Evolutionary conservation across 2,113 vertebrate species (phyloP).

Genomic region (Calidris pygmaea): DNA sequence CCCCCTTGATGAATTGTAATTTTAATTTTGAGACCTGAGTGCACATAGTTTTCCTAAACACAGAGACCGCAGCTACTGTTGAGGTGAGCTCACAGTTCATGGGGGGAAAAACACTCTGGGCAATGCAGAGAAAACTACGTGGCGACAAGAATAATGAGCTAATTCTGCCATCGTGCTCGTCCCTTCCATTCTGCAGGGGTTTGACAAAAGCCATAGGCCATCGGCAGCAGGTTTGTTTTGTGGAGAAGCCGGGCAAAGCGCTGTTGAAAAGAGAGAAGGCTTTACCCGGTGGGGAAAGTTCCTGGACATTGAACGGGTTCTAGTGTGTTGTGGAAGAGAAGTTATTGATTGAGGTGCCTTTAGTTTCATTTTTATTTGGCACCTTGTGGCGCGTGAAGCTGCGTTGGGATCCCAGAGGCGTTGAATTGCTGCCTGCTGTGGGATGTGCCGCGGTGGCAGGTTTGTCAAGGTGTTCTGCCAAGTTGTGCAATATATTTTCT

Average conservation of each 20-base stretch:
- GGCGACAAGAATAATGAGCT: background rate
- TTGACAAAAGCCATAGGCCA: background rate
- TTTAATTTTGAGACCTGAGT: background rate
- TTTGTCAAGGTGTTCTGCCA: background rate
- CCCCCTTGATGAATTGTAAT: background rate
- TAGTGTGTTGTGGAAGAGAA: background rate
- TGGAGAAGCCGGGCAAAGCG: background rate
- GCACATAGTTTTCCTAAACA: background rate
- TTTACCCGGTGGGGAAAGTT: background rate
- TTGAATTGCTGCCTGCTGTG: background rate
- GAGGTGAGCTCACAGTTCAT: background rate
- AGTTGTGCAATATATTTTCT: background rate
- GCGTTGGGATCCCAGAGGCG: background rate
- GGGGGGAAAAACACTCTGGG: background rate
- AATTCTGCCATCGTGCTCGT: background rate
- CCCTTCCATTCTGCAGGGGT: background rate
- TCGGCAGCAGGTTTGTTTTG: background rate
- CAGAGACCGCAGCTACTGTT: background rate
- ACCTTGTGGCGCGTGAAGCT: background rate
- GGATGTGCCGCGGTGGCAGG: background rate
- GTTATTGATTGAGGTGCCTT: background rate
- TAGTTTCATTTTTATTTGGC: background rate
- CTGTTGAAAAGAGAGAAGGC: background rate
- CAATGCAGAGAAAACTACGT: background rate
- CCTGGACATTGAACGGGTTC: background rate